Evolutionary conservation across 1,140 invertebrate genomes (phyloP), one percentile per base, ranked within the genome.

Genomic region (Pachypeltis micranthus): DNA sequence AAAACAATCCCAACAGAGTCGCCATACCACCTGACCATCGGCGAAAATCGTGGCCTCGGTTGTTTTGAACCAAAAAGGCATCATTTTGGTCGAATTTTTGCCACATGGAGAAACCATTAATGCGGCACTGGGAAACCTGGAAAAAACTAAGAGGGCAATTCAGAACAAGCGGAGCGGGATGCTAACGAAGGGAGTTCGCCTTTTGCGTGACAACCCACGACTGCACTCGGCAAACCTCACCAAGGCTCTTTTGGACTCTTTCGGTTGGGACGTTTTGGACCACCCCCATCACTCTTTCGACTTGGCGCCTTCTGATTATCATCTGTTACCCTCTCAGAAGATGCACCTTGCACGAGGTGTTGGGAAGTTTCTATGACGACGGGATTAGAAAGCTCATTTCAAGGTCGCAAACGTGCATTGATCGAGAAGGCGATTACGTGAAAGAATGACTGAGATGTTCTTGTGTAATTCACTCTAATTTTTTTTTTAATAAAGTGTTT

Each of bases 211-310:
- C 65, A 72, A 70, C 51, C 67, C 67, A 55, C 67, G 65, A 25
- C 65, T 65, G 34, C 68, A 73, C 59, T 61, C 56, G 27, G 69
- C 67, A 54, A 27, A 34, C 10, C 3, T 19, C 29, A 71, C 69
- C 21, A n/a, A 61, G 21, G 59, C 47, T 19, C 61, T 56, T 23
- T 24, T 67, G 58, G 60, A 66, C 64, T 34, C 63, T 21, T 63
- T 68, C 23, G 67, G 66, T 26, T 74, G 71, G 70, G 71, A 76
- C 67, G 54, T 65, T 23, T 63, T 75, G 10, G 51, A 63, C 31
- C 72, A 75, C 58, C 70, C 74, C 64, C 70, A 69, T 31, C 73
- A 72, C 54, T 61, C 55, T 47, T 67, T 67, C 2, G 70, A 76
- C 62, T 63, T 74, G 29, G 67, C 73, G 10, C 68, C 74, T 16